Evolutionary conservation across 1,140 invertebrate species (phyloP).

Genomic region (Harlomillsia oculata): DNA sequence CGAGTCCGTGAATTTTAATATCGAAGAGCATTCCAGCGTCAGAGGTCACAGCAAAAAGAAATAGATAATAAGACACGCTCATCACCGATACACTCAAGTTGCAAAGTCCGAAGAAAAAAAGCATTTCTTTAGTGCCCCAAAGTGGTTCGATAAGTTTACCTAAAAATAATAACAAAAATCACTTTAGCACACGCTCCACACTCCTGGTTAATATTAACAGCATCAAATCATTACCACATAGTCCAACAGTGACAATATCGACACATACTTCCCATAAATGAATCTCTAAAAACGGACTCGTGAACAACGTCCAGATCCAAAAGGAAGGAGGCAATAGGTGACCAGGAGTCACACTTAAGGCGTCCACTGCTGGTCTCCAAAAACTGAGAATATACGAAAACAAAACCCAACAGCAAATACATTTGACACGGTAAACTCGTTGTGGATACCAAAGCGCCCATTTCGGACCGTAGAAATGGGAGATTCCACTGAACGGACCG

Average conservation of each 20-base stretch:
- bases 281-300: conserved; percentile 86
- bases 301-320: conserved; percentile 89
- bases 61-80: conserved; percentile 71
- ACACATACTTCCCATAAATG: conserved; percentile 88
- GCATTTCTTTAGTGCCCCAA: conserved; percentile 91
- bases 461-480: conserved; percentile 25
- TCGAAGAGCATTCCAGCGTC: conserved; percentile 78
- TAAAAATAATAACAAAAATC: too few relatives aligned
- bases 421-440: conserved; percentile 81
- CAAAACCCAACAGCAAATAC: conserved; percentile 71
- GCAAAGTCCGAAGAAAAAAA: conserved; percentile 83
- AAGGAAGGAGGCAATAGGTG: conserved; percentile 83
- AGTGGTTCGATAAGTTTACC: conserved; percentile 85
- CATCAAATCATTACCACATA: conserved; percentile 58
- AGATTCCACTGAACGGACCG: conserved; percentile 22
- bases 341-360: conserved; percentile 81
- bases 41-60: conserved; percentile 72
- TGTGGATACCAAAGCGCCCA: conserved; percentile 51
- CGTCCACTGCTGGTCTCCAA: conserved; percentile 60
- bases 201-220: too few relatives aligned
- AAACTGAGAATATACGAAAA: conserved; percentile 82
- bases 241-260: conserved; percentile 78
- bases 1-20: conserved; percentile 83
- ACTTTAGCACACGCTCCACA: too few relatives aligned
- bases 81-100: conserved; percentile 77